Conservation (phyloP, 2,113 vertebrate species). For the Channa argus region DNA sequence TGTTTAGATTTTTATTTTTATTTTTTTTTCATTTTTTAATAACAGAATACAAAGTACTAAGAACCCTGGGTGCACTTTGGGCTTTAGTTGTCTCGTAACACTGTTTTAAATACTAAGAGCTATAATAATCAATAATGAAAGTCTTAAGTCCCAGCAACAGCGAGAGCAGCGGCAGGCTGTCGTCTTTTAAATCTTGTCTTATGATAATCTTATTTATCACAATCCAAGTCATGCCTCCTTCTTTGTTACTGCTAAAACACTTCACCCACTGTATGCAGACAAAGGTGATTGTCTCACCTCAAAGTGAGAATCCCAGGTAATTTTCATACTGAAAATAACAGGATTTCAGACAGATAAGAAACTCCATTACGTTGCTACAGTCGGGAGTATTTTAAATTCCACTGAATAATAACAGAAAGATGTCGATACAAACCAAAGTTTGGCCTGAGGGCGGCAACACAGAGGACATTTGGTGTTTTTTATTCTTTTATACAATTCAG, state of each 20-base stretch:
- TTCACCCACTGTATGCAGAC: conserved; percentile 12
- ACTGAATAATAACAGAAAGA: conserved; percentile 21
- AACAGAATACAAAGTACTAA: background rate
- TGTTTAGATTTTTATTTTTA: too few relatives aligned
- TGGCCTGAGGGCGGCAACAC: background rate
- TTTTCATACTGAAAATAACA: conserved; percentile 40
- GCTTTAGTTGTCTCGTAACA: conserved; percentile 13
- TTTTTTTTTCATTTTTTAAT: conserved; percentile 18
- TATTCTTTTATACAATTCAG: too few relatives aligned
- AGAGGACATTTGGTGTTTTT: too few relatives aligned
- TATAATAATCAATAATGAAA: conserved; percentile 29
- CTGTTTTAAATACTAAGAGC: conserved; percentile 18
- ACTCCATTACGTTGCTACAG: background rate
- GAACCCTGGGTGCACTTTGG: conserved; percentile 13
- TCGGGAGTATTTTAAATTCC: conserved; percentile 7
- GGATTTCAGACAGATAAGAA: conserved; percentile 8
- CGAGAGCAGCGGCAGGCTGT: background rate
- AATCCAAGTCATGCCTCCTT: conserved; percentile 29
- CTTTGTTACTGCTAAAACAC: conserved; percentile 19
- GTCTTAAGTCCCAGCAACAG: conserved; percentile 14
- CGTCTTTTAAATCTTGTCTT: conserved; percentile 30
- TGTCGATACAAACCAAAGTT: conserved; percentile 2
- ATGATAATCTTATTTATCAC: conserved; percentile 42
- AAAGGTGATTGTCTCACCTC: conserved; percentile 48
- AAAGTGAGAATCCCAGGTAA: conserved; percentile 38